Base-by-base conservation (phyloP, 2,797 vertebrate genomes). In the Labroides dimidiatus region DNA sequence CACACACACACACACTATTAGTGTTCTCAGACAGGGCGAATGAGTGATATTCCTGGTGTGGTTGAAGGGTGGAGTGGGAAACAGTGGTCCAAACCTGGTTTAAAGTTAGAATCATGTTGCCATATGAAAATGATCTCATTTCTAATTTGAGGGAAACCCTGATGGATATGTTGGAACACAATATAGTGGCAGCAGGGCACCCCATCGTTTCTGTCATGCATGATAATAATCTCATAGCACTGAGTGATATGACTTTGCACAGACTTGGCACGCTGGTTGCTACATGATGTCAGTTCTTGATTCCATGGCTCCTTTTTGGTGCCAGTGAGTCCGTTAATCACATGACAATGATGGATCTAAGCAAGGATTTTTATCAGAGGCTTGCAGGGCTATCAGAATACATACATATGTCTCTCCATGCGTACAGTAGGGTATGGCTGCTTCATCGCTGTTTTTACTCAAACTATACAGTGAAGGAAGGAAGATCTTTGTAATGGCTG, bases 21-120 rank as follows among this genome's bases (percentile, higher is more conserved):
- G 77, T 77, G 80, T 66, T 80, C 74, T 80, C 82, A 90, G 87
- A 86, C 67, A 42, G 78, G 68, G 72, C 43, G 45, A 89, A 72
- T 69, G 80, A 87, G 77, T 73, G 82, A 88, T 91, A 89, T 92
- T 89, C 82, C 85, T 90, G 81, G 74, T 90, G 86, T 85, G 89
- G 91, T 85, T 77, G 78, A 80, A 87, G 90, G 89, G 88, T 82
- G 87, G 92, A 89, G 91, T 62, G 87, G 85, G 84, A 83, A 82
- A 82, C 77, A 84, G 79, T 75, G 80, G 81, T 88, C 78, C 86
- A 81, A 86, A 92, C 74, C 84, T 78, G 91, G 75, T 90, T 86
- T 91, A 91, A 92, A 91, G 87, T 92, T 92, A 91, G 90, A 92
- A 86, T 77, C 84, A 74, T 82, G 87, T 77, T 88, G 80, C 87